Evolutionary conservation across 1,140 invertebrate species (phyloP).

Genomic region (Chironomus tepperi): DNA sequence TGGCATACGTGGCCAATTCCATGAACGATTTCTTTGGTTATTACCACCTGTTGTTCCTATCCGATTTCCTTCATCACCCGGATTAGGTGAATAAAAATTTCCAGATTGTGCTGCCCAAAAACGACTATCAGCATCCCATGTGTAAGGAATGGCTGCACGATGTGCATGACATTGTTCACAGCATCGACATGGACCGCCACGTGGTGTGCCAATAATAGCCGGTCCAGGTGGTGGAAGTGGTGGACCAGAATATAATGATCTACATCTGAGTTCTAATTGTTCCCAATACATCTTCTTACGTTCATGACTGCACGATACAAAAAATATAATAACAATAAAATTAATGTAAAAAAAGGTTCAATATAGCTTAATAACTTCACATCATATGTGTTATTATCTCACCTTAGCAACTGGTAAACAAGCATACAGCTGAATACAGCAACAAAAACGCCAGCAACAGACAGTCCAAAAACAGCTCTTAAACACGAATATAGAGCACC

Average conservation of each 20-base stretch:
- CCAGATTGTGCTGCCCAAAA: conserved; percentile 48
- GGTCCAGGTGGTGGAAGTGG: conserved; percentile 41
- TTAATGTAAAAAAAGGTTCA: neutral
- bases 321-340: too few species aligned
- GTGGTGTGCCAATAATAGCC: conserved; percentile 12
- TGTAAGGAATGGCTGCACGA: conserved; percentile 31
- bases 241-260: conserved; percentile 60
- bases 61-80: conserved; percentile 43
- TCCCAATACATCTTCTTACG: conserved; percentile 92
- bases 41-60: conserved; percentile 34
- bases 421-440: conserved; percentile 89
- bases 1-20: conserved; percentile 48
- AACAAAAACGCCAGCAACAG: conserved; percentile 77
- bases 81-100: conserved; percentile 74
- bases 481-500: conserved; percentile 77
- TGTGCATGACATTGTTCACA: conserved; percentile 40
- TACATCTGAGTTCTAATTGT: conserved; percentile 71
- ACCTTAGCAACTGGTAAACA: conserved; percentile 77
- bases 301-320: conserved; percentile 58
- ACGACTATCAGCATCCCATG: conserved; percentile 28
- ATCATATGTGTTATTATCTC: conserved; percentile 26
- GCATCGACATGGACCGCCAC: conserved; percentile 34
- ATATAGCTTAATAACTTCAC: neutral
- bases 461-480: conserved; percentile 77
- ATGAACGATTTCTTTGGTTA: conserved; percentile 43